Evolutionary conservation across 35 echinoderm and acorn worm genomes (phyloP), one percentile per base, ranked within the genome.

Genomic region (Patiria miniata): DNA sequence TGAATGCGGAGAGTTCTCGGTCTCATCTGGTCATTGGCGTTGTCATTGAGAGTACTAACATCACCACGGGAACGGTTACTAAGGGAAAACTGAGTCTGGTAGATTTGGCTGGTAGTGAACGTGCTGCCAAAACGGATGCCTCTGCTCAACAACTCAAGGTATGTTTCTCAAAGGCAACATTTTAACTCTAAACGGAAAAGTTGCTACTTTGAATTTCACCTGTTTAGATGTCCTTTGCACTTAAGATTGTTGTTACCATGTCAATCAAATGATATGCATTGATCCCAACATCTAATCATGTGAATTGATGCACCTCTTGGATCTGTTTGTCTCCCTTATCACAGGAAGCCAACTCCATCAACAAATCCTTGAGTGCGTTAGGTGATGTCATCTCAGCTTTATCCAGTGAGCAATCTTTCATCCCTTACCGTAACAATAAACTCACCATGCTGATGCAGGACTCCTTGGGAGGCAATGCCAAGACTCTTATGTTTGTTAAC

Each of bases 401-500:
- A 18, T 94, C 96, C 59, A 94, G 92, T 61, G 92, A 94, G 81
- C 96, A 98, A 61, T 93, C 93, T 33, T 98, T 94, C 89, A 98
- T 98, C 22, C 91, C 92, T 26, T 94, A 94, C 83, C 81, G 95
- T 42, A 98, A 98, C 86, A 98, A 98, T 65, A 98, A 98, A 69
- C 89, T 98, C 37, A 98, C 96, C 42, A 91, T 98, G 89, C 86
- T 98, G 4, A 98, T 98, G 95, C 96, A 98, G 37, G 92, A 98
- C 38, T 94, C 96, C 9, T 69, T 98, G 1, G 92, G 96, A 51
- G 96, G 92, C 56, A 98, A 98, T 59, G 89, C 96, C 37, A 98
- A 94, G 61, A 98, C 96, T 0, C 96, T 98, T 68, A 97, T 97
- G 91, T 97, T 97, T 58, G 95, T 97, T 55, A 97, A 97, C 85